Evolutionary conservation across 2,797 vertebrate species (phyloP).

Genomic region (Sebastolobus alascanus): DNA sequence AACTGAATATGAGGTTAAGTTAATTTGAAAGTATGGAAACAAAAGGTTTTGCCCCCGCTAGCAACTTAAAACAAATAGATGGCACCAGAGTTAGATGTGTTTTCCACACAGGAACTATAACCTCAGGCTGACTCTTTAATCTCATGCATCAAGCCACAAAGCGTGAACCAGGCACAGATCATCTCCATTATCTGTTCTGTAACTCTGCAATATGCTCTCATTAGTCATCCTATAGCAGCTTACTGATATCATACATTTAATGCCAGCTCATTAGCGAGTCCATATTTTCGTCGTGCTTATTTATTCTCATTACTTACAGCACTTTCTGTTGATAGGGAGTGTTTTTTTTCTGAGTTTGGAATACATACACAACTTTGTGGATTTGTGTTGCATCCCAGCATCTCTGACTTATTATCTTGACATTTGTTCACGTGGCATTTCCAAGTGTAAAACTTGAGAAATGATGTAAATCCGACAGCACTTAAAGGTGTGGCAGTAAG

Average conservation of each 20-base stretch:
- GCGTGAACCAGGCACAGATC: conserved; percentile 20
- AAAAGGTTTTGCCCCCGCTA: background rate
- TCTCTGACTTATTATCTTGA: conserved; percentile 4
- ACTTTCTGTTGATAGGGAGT: background rate
- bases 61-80: background rate
- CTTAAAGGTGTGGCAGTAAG: background rate
- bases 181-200: conserved; percentile 39
- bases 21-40: background rate
- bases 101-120: background rate
- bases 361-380: background rate
- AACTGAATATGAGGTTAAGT: background rate
- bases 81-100: background rate
- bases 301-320: conserved; percentile 14
- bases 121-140: background rate
- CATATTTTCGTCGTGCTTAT: conserved; percentile 13
- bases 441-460: background rate
- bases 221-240: conserved; percentile 49
- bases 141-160: background rate
- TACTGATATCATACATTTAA: conserved; percentile 32
- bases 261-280: conserved; percentile 48
- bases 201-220: conserved; percentile 38
- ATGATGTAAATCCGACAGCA: background rate
- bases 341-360: background rate
- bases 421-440: background rate
- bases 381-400: background rate